Conservation (phyloP, 2,113 vertebrate genomes). For the Embiotoca jacksoni region DNA sequence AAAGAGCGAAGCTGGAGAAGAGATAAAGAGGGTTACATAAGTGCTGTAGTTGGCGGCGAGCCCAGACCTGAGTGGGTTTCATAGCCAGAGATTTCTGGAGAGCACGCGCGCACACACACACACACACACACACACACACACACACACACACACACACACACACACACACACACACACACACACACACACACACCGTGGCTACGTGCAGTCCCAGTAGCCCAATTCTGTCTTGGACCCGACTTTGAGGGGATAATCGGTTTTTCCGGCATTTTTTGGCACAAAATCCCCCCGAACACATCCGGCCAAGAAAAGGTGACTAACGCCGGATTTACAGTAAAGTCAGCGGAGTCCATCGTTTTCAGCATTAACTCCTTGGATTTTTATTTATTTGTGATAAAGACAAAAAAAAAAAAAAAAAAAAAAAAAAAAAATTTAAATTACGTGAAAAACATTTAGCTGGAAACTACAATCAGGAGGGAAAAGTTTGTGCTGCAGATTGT, state of each 20-base stretch:
- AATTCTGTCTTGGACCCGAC: too few species aligned
- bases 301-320: conserved; percentile 12
- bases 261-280: background rate
- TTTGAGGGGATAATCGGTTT: too few species aligned
- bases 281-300: rapidly evolving
- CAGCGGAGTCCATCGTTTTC: background rate
- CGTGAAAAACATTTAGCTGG: too few species aligned
- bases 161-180: too few species aligned
- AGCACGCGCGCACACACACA: background rate
- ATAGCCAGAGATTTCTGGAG: background rate
- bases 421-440: too few species aligned
- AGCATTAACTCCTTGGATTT: background rate
- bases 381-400: too few species aligned
- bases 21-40: conserved; percentile 47
- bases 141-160: conserved; percentile 7
- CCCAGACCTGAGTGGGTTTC: background rate
- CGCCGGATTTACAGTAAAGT: background rate
- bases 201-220: conserved; percentile 9
- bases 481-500: too few species aligned
- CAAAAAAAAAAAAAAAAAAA: too few species aligned
- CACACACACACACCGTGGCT: background rate
- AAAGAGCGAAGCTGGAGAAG: background rate
- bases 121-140: background rate
- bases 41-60: background rate
- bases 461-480: too few species aligned